These are phyloP conservation scores for Glareola pratincola DNA, from an alignment of 2,113 vertebrate genomes.

Conservation along the genomic window DNA sequence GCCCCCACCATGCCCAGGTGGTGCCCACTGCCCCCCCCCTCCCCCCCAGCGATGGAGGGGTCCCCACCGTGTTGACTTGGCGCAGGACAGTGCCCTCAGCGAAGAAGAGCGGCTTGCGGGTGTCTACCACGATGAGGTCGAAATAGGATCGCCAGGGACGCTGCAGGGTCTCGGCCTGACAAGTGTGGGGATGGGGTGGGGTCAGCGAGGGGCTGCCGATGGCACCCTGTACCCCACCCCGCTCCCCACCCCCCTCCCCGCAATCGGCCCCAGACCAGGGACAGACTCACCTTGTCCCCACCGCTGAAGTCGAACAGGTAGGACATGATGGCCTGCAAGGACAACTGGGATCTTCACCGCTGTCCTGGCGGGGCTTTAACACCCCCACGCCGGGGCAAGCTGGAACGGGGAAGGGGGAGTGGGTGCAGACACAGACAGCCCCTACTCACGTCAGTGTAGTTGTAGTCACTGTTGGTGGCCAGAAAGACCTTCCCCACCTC, in stretches of 20 bases:
- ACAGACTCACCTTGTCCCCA: conserved; percentile 62
- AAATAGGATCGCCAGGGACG: conserved; percentile 80
- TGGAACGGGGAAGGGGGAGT: too few species aligned
- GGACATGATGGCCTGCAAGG: conserved; percentile 80
- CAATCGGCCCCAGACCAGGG: too few species aligned
- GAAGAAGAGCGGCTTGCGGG: conserved; percentile 83
- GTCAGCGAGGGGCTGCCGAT: not conserved
- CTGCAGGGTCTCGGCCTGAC: conserved; percentile 20
- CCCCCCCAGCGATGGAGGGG: accelerated
- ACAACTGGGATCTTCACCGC: not conserved
- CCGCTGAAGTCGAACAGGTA: conserved; percentile 75
- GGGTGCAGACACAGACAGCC: too few species aligned
- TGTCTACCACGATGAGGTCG: conserved; percentile 84
- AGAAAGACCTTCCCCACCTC: conserved; percentile 85
- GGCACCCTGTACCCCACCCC: not conserved
- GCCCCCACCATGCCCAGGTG: not conserved
- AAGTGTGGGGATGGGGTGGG: accelerated
- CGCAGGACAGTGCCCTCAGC: conserved; percentile 81
- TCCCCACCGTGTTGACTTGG: conserved; percentile 82
- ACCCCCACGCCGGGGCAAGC: not conserved
- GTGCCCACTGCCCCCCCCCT: not conserved
- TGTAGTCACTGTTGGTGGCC: conserved; percentile 85
- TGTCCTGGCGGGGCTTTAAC: too few species aligned
- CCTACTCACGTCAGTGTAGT: conserved; percentile 77
- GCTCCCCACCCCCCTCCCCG: too few species aligned